Conservation (phyloP, 1,140 invertebrate genomes). For the Elysia chlorotica region DNA sequence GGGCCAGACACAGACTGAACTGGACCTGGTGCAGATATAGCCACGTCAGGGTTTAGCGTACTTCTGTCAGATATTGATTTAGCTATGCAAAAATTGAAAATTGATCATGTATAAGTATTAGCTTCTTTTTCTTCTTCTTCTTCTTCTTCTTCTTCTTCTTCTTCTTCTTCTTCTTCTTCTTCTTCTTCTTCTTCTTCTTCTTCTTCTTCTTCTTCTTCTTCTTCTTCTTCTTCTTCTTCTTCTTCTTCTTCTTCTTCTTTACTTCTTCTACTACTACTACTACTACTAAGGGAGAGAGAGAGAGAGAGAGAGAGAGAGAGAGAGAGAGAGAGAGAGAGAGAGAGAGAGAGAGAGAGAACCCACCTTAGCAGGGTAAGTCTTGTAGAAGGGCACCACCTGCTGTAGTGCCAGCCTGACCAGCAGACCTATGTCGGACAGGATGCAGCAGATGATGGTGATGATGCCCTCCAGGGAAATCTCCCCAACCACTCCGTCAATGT, state of each 20-base stretch:
- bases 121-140: neutral
- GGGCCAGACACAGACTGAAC: conserved; percentile 25
- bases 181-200: neutral
- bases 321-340: too few species aligned
- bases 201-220: neutral
- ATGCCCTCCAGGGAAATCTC: conserved; percentile 3
- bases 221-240: neutral
- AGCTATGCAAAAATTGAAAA: neutral
- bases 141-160: neutral
- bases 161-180: neutral
- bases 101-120: neutral
- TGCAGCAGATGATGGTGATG: conserved; percentile 10
- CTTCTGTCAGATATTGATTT: neutral
- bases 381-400: conserved; percentile 17
- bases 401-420: conserved; percentile 10
- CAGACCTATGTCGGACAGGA: conserved; percentile 6
- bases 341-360: too few species aligned
- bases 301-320: neutral
- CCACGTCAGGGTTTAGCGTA: neutral
- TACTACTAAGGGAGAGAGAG: neutral
- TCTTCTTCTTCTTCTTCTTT: neutral
- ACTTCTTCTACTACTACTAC: neutral
- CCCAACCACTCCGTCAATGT: neutral
- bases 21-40: conserved; percentile 11
- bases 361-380: conserved; percentile 13